These are phyloP conservation scores for Cantharis rufa DNA, from an alignment of 2,888 invertebrate genomes.

Conservation along the genomic window DNA sequence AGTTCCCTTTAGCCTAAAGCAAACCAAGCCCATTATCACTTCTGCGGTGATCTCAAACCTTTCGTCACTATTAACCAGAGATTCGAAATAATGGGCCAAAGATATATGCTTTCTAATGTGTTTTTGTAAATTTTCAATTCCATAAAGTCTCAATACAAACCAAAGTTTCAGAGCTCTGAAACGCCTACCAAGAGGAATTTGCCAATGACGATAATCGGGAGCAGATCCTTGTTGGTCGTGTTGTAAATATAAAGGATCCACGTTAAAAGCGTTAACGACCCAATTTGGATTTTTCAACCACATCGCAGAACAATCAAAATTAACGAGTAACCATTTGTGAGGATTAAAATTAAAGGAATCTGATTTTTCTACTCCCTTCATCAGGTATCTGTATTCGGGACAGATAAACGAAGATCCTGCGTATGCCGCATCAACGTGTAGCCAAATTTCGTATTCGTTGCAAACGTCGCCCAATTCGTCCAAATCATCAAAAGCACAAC, in stretches of 20 bases:
- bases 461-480: slow-evolving; percentile 92
- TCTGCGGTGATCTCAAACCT: slow-evolving; percentile 90
- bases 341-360: slow-evolving; percentile 99
- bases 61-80: slow-evolving; percentile 72
- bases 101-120: slow-evolving; percentile 84
- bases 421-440: slow-evolving; percentile 97
- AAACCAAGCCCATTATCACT: slow-evolving; percentile 93
- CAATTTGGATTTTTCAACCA: slow-evolving; percentile 91
- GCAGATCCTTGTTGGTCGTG: slow-evolving; percentile 89
- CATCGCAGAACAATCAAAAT: slow-evolving; percentile 98
- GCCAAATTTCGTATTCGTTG: slow-evolving; percentile 74
- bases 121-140: slow-evolving; percentile 84
- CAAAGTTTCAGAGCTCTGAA: slow-evolving; percentile 93
- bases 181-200: slow-evolving; percentile 91
- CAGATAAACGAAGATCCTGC: slow-evolving; percentile 97
- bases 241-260: slow-evolving; percentile 95
- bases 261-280: slow-evolving; percentile 94
- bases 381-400: slow-evolving; percentile 89
- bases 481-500: slow-evolving; percentile 90
- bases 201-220: slow-evolving; percentile 97
- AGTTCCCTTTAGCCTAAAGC: slow-evolving; percentile 87
- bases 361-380: slow-evolving; percentile 86
- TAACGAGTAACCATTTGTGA: slow-evolving; percentile 99
- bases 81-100: slow-evolving; percentile 86
- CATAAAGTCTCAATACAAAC: slow-evolving; percentile 92